phyloP scores from a whole-genome alignment of 2,797 vertebrate genomes.

The Rhynchonycteris naso region DNA sequence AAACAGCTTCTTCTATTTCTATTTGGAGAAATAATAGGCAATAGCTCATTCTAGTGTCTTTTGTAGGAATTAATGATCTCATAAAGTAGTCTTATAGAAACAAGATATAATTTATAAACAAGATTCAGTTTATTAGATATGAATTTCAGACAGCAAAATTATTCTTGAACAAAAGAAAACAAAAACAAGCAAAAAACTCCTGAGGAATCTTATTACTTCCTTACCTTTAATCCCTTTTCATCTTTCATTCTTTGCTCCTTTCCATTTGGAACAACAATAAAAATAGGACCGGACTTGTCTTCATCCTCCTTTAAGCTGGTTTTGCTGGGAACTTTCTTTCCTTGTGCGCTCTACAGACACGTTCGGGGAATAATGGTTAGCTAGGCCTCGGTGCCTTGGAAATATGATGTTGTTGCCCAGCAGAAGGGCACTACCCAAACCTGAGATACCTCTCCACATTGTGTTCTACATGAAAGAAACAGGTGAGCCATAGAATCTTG shows the following conservation, averaged over 20 bases:
- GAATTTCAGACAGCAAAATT: constrained; percentile 30
- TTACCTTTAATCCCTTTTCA: constrained; percentile 96
- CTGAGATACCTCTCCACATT: background rate
- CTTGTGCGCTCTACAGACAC: constrained; percentile 87
- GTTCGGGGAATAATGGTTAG: constrained; percentile 59
- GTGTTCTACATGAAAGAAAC: constrained; percentile 4
- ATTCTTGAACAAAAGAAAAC: constrained; percentile 44
- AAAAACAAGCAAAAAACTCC: constrained; percentile 14
- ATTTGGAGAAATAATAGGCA: constrained; percentile 1
- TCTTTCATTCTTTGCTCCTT: constrained; percentile 98
- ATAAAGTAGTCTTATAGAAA: background rate
- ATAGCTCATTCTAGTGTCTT: constrained; percentile 22
- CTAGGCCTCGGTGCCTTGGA: background rate
- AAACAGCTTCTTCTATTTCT: background rate
- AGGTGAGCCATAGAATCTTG: constrained; percentile 54
- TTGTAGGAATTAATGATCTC: background rate
- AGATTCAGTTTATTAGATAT: constrained; percentile 39
- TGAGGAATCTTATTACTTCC: constrained; percentile 36
- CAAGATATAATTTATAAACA: constrained; percentile 35
- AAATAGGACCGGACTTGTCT: constrained; percentile 95
- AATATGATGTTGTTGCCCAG: constrained; percentile 19
- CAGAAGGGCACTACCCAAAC: constrained; percentile 6
- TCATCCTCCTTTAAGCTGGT: constrained; percentile 93
- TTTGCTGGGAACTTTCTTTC: constrained; percentile 94
- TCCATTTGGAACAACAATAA: constrained; percentile 93